phyloP scores from a whole-genome alignment of 2,888 invertebrate genomes.

The Leptogaster cylindrica region DNA sequence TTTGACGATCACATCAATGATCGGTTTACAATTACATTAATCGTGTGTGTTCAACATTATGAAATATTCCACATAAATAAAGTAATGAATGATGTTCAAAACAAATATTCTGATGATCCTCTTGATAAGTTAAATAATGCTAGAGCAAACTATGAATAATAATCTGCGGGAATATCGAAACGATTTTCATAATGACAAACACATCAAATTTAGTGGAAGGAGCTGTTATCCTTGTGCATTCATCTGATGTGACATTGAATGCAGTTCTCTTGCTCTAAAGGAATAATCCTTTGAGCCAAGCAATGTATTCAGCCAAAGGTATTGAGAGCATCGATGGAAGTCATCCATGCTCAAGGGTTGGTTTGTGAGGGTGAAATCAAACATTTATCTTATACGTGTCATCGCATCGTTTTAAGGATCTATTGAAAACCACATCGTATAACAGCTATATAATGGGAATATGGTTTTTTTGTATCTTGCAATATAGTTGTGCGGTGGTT shows the following conservation, averaged over 20 bases:
- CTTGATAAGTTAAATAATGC: too few relatives aligned
- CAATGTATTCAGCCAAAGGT: conserved; percentile 17
- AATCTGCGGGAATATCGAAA: background rate
- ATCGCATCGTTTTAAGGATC: conserved; percentile 4
- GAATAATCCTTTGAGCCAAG: conserved; percentile 9
- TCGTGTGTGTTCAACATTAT: too few relatives aligned
- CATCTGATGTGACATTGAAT: conserved; percentile 36
- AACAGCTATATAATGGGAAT: conserved; percentile 15
- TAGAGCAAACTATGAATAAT: conserved; percentile 8
- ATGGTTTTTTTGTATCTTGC: background rate
- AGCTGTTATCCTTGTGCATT: conserved; percentile 22
- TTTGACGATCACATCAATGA: too few relatives aligned
- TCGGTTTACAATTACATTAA: too few relatives aligned
- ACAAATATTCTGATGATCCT: too few relatives aligned
- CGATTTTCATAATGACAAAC: background rate
- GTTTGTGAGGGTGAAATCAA: conserved; percentile 14
- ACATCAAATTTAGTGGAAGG: conserved; percentile 3
- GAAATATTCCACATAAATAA: too few relatives aligned
- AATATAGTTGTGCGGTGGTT: too few relatives aligned
- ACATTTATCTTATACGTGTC: conserved; percentile 19
- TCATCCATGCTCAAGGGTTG: conserved; percentile 26
- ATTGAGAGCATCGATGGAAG: conserved; percentile 27
- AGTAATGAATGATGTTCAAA: too few relatives aligned
- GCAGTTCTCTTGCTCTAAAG: background rate
- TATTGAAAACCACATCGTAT: conserved; percentile 9